Conservation (phyloP, 2,888 invertebrate species). For the Dione vanillae region DNA sequence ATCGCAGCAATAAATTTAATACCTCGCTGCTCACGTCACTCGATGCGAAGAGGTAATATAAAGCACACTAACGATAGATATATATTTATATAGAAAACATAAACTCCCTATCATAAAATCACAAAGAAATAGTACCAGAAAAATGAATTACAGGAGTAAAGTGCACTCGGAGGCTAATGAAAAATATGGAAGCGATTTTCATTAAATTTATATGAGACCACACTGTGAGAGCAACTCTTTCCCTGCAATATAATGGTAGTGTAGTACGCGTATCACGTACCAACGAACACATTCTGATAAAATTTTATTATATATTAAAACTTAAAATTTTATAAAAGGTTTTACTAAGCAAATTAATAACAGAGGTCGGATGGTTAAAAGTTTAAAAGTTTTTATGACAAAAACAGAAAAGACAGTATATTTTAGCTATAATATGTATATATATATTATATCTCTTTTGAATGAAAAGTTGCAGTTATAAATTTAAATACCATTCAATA, state of each 20-base stretch:
- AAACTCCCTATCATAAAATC: not conserved
- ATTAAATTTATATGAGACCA: constrained; percentile 27
- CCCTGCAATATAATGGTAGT: constrained; percentile 13
- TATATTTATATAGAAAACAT: not conserved
- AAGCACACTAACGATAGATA: too few species aligned
- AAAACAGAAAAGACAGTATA: too few species aligned
- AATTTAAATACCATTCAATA: too few species aligned
- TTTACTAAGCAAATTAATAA: not conserved
- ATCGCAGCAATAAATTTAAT: too few species aligned
- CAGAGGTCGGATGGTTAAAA: not conserved
- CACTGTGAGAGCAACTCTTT: constrained; percentile 23
- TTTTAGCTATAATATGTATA: too few species aligned
- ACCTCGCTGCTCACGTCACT: not conserved
- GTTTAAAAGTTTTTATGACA: not conserved
- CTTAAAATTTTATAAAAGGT: constrained; percentile 14
- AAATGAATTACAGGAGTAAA: constrained; percentile 21
- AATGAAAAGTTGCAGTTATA: too few species aligned
- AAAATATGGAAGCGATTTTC: constrained; percentile 29
- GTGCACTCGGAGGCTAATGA: constrained; percentile 25
- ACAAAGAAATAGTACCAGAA: constrained; percentile 12
- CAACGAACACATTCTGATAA: constrained; percentile 23
- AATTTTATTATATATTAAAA: constrained; percentile 17
- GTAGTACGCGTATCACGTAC: constrained; percentile 21
- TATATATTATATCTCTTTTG: too few species aligned
- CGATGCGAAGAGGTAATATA: not conserved